Evolutionary conservation across 2,797 vertebrate genomes (phyloP), one percentile per base, ranked within the genome.

Genomic region (Lagothrix lagotricha): DNA sequence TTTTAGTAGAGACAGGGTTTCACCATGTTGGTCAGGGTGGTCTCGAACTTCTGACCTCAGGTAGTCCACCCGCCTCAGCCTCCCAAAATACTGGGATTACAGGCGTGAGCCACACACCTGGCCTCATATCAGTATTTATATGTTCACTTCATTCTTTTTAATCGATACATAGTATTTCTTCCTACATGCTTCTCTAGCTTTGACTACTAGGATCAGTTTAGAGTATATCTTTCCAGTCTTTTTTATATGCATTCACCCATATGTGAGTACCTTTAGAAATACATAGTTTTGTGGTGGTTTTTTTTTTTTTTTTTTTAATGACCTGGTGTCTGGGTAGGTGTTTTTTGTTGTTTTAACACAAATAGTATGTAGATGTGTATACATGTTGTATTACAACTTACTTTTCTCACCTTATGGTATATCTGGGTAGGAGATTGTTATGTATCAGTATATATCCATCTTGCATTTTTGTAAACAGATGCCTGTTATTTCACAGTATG

Each of bases 121-220:
- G 50, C 50, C 50, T 79, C 24, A 20, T 79, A 36, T 81, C 52
- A 72, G 12, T 64, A 30, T 33, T 64, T 88, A 12, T 79, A 28
- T 94, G 5, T 76, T 50, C 44, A 94, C 52, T 80, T 73, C 17
- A 46, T 94, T 84, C 14, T 89, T 79, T 88, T 79, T 73, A 64
- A 67, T 83, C n/a, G 28, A 80, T 85, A 73, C 44, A 61, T 80
- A 80, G 36, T 86, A 52, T 83, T 94, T 92, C 80, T 61, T 84
- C 61, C 30, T 79, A 88, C 28, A 26, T 84, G 50, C n/a, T 96
- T 92, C 24, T 72, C 85, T 72, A 41, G 24, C 73, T 84, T 76
- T 88, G 91, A 94, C 30, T 39, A 64, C 14, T 36, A 73, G 72
- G 61, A n/a, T 96, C 46, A 85, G 39, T 94, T 96, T 92, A 92